Evolutionary conservation across 2,888 invertebrate genomes (phyloP), one percentile per base, ranked within the genome.

Genomic region (Chrysotoxum bicinctum): DNA sequence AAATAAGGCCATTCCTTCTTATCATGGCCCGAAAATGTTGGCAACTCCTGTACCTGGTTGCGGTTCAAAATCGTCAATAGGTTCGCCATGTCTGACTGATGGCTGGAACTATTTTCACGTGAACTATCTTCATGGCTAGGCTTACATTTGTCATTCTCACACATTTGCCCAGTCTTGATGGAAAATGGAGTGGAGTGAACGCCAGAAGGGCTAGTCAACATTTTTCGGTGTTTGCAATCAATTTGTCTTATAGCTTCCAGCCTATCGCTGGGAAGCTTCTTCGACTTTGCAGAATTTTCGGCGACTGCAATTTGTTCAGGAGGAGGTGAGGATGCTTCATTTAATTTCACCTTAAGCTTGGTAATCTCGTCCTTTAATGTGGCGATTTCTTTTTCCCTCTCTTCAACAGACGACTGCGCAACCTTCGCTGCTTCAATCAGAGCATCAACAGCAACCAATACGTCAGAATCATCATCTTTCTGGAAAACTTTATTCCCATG

Each of bases 31-130:
- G 60, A 73, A 19, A 73, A 73, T 10, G 30, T 9, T 2, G 62
- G 52, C 5, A 73, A 43, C 30, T 43, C 73, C 19, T 73, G 73
- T 1, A 73, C 52, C 40, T 73, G 60, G 58, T 60, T 35, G n/a
- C n/a, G n/a, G n/a, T n/a, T n/a, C n/a, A n/a, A n/a, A n/a, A n/a
- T n/a, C n/a, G n/a, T n/a, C n/a, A 72, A 6, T 26, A 72, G 50
- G 3, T 37, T 60, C 19, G 60, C 60, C 72, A 72, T 72, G 16
- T 60, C 72, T 30, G 60, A 73, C 62, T 19, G 16, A 14, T 73
- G 19, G 19, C 48, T n/a, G n/a, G n/a, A n/a, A n/a, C n/a, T n/a
- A n/a, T n/a, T n/a, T n/a, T n/a, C n/a, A n/a, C n/a, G 12, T 14
- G 50, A 48, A 12, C 12, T 60, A 12, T 72, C 30, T 6, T 50